Evolutionary conservation across 2,888 invertebrate species (phyloP), one percentile per base, ranked within the genome.

Genomic region (Phyllotreta cruciferae): DNA sequence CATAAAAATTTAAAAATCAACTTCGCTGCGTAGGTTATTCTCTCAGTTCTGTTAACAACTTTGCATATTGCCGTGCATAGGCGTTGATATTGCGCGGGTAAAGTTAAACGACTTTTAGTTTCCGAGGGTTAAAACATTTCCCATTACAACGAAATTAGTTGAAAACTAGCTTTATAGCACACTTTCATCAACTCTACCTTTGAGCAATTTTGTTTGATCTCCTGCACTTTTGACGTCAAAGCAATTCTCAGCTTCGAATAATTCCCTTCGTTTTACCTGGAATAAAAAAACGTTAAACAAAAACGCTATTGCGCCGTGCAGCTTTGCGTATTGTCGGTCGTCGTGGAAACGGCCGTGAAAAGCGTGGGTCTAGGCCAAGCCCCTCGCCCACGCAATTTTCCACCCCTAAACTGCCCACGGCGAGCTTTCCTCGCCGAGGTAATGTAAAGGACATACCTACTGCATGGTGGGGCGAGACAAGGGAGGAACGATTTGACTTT

Each of bases 1-100:
- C 71, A 73, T 75, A 76, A 76, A 76, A 75, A 70, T 73, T 74
- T 73, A 72, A 73, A 73, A 74, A 69, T 66, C 71, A 71, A 72
- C 67, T 66, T 70, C 71, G 71, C 70, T 68, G 73, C 69, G 72
- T 68, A 71, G 72, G 71, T 60, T 69, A 70, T 60, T 67, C 69
- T 70, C 68, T 63, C 61, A 42, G 53, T 63, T 66, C 70, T 69
- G 71, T 74, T 72, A 73, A 73, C 73, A 74, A 70, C 73, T 72
- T 70, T 66, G 60, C 64, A 61, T 62, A 57, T 50, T 38, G 56
- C 42, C 45, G n/a, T 64, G 62, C 62, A 64, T 53, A 56, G 64
- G 64, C 64, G 64, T 64, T 57, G 39, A 11, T 62, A 53, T 57
- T 52, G 44, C 56, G 45, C 45, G 44, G 56, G 56, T 38, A 36